Evolutionary conservation across 2,113 vertebrate species (phyloP), one percentile per base, ranked within the genome.

Genomic region (Clarias batrachus): DNA sequence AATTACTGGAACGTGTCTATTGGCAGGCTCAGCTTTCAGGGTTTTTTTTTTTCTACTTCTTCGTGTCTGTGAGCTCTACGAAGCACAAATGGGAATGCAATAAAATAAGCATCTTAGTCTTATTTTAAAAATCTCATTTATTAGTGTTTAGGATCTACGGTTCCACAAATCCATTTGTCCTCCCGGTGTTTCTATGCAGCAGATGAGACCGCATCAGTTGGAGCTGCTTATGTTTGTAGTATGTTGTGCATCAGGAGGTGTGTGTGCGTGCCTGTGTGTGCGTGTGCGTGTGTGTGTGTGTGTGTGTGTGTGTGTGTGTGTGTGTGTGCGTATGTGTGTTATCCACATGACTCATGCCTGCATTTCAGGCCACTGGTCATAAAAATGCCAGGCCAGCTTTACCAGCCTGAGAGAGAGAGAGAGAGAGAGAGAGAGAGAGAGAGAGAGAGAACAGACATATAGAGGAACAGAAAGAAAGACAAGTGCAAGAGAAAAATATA

Each of bases 261-360:
- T 71, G 81, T 82, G 81, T 27, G 81, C 66, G 62, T 41, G 30
- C 25, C 60, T 65, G 30, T 25, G 80, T 16, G 66, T 2, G 30
- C 30, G 30, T 2, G 30, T 2, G 30, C 2, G 30, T 33, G 30
- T 33, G 30, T 33, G 30, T 33, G 30, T 2, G 30, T 33, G 30
- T 33, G 30, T 33, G 30, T 33, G 30, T 33, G 30, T 33, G 30
- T 65, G 79, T 59, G 57, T 37, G 30, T 27, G 52, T 30, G 27
- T 60, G 33, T 66, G 62, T 82, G 71, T 41, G 5, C 68, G 73
- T 71, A 83, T 91, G 85, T 79, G 85, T 86, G 87, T 60, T 52
- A 86, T 89, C 86, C 91, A 83, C 81, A 87, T 91, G 90, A 89
- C 87, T 92, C 90, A 88, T 91, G 92, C 86, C 90, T 93, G 92